Evolutionary conservation across 1,140 invertebrate genomes (phyloP).

Genomic region (Lordiphosa mommai): DNA sequence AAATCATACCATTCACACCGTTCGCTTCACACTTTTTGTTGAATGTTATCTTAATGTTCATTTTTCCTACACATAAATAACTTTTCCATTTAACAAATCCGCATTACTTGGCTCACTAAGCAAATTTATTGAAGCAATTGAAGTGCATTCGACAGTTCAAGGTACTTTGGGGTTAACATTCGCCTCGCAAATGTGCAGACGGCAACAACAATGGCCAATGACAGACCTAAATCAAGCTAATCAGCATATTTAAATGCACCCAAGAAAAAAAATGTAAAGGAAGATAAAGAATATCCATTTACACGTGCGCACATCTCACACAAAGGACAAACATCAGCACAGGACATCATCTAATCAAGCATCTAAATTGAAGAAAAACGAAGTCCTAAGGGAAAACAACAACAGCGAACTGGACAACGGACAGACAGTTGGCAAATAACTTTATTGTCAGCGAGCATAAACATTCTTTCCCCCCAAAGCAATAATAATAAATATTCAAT

Average conservation of each 20-base stretch:
- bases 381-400: too few species aligned
- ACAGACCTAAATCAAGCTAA: slow-evolving; percentile 51
- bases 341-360: slow-evolving; percentile 2
- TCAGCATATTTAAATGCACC: slow-evolving; percentile 57
- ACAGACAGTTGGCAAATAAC: too few species aligned
- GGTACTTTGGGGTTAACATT: slow-evolving; percentile 6
- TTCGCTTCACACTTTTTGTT: too few species aligned
- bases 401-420: too few species aligned
- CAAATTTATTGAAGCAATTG: slow-evolving; percentile 25
- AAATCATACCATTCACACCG: too few species aligned
- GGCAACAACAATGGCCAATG: slow-evolving; percentile 6
- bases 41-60: neutral
- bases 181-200: neutral
- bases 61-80: neutral
- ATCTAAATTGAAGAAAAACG: neutral
- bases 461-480: neutral
- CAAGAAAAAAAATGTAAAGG: slow-evolving; percentile 14
- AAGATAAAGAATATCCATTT: slow-evolving; percentile 8
- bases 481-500: slow-evolving; percentile 42
- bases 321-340: slow-evolving; percentile 8
- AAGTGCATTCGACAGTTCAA: slow-evolving; percentile 39
- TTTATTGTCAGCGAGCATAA: too few species aligned
- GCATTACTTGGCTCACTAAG: slow-evolving; percentile 32
- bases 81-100: slow-evolving; percentile 10
- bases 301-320: slow-evolving; percentile 8